Conservation (phyloP, 2,113 vertebrate genomes). For the Oenanthe oenanthe region DNA sequence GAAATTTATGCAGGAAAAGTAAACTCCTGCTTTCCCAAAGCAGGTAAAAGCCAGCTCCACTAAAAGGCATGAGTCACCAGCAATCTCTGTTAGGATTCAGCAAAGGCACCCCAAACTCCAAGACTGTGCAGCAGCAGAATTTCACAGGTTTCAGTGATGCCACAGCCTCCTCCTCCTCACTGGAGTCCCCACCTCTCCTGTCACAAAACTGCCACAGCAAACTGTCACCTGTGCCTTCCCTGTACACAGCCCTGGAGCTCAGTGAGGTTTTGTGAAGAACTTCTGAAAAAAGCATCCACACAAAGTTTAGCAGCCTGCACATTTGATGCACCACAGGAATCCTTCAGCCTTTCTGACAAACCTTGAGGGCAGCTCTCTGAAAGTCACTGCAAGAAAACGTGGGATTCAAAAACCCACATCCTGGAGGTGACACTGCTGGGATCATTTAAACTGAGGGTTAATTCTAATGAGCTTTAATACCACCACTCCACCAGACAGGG, state of each 20-base stretch:
- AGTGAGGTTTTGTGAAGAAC: background rate
- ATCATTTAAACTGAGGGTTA: background rate
- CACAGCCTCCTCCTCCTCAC: background rate
- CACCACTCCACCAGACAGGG: background rate
- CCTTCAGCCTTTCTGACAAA: background rate
- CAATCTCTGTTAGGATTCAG: background rate
- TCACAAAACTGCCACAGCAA: background rate
- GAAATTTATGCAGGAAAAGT: background rate
- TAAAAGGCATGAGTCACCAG: background rate
- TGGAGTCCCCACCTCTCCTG: background rate
- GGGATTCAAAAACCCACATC: background rate
- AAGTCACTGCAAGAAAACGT: background rate
- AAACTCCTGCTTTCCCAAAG: background rate
- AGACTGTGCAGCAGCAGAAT: background rate
- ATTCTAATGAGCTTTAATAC: background rate
- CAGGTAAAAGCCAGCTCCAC: background rate
- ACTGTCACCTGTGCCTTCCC: background rate
- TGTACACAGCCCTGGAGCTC: background rate
- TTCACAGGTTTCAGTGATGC: background rate
- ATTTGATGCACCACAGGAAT: fast-evolving
- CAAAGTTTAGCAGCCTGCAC: background rate
- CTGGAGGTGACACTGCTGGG: background rate
- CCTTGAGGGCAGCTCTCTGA: background rate
- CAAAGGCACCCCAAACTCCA: background rate
- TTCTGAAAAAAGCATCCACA: background rate